Percentiles rank a stretch among this genome's conserved stretches.
Conservation (phyloP, 2,888 invertebrate genomes). For the Pyrrhia umbra region DNA sequence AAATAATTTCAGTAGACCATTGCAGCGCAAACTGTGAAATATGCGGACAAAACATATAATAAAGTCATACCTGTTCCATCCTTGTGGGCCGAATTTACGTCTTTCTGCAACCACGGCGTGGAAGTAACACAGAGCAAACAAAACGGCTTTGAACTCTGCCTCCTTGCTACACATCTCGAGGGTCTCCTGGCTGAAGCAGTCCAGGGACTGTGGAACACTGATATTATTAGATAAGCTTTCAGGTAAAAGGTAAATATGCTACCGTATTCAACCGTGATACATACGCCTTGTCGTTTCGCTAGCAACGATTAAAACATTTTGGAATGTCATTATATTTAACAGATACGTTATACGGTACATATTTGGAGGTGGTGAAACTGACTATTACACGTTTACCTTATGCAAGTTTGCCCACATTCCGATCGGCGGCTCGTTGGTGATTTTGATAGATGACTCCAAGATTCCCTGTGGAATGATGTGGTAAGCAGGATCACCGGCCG, state of each 20-base stretch:
- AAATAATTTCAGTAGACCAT: too few species aligned
- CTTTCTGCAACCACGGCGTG: constrained; percentile 98
- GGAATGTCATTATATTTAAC: too few species aligned
- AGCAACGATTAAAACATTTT: too few species aligned
- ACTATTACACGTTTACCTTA: constrained; percentile 87
- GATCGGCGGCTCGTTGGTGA: constrained; percentile 98
- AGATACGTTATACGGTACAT: too few species aligned
- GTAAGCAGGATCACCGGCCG: constrained; percentile 92
- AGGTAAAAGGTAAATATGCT: too few species aligned
- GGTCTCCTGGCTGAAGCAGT: constrained; percentile 97
- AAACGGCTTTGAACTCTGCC: constrained; percentile 96
- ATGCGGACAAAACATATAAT: neutral
- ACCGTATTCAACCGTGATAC: too few species aligned
- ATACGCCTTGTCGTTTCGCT: too few species aligned
- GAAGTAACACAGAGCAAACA: constrained; percentile 98
- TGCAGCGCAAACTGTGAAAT: too few species aligned
- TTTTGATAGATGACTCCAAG: constrained; percentile 97
- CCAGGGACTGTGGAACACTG: constrained; percentile 91
- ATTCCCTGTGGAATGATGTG: constrained; percentile 96
- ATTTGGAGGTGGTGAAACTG: neutral
- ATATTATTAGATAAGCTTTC: too few species aligned
- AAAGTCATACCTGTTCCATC: constrained; percentile 96
- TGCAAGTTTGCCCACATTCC: constrained; percentile 98
- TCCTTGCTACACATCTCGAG: constrained; percentile 98
- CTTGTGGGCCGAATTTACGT: constrained; percentile 98